phyloP scores from a whole-genome alignment of 2,797 vertebrate genomes.

The Falco naumanni region DNA sequence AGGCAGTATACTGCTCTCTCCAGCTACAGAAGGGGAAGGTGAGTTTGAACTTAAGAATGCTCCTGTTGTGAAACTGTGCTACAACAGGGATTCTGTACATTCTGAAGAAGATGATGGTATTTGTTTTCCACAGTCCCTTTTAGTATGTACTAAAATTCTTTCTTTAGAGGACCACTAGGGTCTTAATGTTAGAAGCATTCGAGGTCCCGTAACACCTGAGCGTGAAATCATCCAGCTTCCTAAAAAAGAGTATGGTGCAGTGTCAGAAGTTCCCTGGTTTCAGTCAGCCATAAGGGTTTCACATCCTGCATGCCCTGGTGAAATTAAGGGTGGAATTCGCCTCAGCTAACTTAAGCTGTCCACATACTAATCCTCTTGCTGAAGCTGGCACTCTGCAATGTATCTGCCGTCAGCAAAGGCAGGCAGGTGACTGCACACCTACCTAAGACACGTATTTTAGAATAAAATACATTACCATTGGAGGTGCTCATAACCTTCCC shows the following conservation, averaged over 20 bases:
- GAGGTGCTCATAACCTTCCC: background rate
- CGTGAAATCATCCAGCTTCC: background rate
- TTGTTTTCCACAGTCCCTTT: background rate
- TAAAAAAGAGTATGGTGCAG: background rate
- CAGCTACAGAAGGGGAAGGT: background rate
- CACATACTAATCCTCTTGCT: background rate
- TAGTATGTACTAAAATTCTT: background rate
- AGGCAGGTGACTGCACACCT: background rate
- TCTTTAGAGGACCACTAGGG: background rate
- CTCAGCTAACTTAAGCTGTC: background rate
- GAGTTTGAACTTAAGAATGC: background rate
- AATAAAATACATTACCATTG: background rate
- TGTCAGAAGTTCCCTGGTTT: background rate
- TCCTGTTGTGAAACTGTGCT: background rate
- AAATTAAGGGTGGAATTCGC: background rate
- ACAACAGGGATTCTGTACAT: background rate
- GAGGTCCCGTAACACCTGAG: background rate
- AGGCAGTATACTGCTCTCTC: background rate
- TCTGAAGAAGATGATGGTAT: accelerated
- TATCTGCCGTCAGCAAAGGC: background rate
- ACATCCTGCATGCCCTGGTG: background rate
- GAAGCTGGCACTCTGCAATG: background rate
- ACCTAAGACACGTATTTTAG: too few relatives aligned
- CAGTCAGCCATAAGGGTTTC: background rate
- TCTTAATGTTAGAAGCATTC: background rate